These are phyloP conservation scores for Platichthys flesus DNA, from an alignment of 2,113 vertebrate species.

Conservation along the genomic window DNA sequence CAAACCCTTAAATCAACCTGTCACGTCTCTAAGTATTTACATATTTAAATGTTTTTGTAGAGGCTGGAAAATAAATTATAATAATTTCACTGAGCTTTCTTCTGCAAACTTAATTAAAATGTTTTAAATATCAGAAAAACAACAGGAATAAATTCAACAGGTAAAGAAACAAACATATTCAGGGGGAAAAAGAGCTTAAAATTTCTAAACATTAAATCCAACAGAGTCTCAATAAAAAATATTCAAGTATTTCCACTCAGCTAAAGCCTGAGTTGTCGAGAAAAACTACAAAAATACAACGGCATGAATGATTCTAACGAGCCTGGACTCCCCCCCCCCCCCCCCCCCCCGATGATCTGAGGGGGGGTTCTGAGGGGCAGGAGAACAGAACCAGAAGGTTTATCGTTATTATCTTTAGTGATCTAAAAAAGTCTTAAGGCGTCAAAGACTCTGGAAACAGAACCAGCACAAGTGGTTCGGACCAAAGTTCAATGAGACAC, in stretches of 20 bases:
- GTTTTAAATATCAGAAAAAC: not conserved
- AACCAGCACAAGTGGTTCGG: not conserved
- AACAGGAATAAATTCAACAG: not conserved
- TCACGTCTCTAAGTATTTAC: not conserved
- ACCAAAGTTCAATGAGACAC: no score
- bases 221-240: slow-evolving; percentile 10
- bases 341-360: not conserved
- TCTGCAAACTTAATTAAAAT: not conserved
- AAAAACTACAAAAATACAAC: slow-evolving; percentile 8
- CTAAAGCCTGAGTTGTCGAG: slow-evolving; percentile 39
- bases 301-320: not conserved
- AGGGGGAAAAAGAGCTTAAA: not conserved
- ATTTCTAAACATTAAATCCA: slow-evolving; percentile 18
- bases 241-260: slow-evolving; percentile 62
- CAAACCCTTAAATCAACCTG: not conserved
- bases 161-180: not conserved
- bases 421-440: not conserved
- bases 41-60: not conserved
- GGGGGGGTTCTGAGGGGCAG: not conserved
- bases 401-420: no score
- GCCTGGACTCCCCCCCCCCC: not conserved
- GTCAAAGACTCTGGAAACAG: not conserved
- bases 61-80: slow-evolving; percentile 11
- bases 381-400: not conserved
- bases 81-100: not conserved